Conservation (phyloP, 2,113 vertebrate species). For the Ursus arctos region DNA sequence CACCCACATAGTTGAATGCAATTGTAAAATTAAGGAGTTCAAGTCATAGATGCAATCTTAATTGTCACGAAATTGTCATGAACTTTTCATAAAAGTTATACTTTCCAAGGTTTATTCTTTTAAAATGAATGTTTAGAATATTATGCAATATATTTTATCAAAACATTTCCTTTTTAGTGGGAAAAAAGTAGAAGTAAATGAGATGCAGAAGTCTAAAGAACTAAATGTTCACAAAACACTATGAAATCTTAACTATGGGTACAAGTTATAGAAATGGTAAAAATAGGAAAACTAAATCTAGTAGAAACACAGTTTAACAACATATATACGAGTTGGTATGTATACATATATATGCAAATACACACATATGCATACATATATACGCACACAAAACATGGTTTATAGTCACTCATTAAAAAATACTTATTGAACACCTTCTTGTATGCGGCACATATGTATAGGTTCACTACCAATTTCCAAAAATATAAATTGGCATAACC, state of each 20-base stretch:
- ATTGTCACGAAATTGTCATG: conserved; percentile 5
- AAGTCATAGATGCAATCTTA: background rate
- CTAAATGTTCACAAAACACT: conserved; percentile 18
- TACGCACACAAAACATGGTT: conserved; percentile 1
- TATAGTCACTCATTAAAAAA: conserved; percentile 15
- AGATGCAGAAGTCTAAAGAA: background rate
- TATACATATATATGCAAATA: background rate
- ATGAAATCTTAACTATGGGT: background rate
- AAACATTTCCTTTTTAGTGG: conserved; percentile 47
- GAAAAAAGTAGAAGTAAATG: conserved; percentile 32
- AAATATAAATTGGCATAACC: background rate
- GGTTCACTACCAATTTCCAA: background rate
- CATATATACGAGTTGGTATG: background rate
- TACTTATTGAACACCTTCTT: background rate
- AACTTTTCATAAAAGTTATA: background rate
- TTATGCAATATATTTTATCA: background rate
- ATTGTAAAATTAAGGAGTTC: background rate
- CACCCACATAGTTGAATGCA: background rate
- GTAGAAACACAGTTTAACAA: conserved; percentile 23
- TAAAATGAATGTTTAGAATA: conserved; percentile 54
- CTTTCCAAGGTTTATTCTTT: background rate
- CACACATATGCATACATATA: background rate
- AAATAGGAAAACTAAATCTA: conserved; percentile 56
- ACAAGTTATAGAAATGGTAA: conserved; percentile 1
- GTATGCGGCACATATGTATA: background rate